Evolutionary conservation across 2,888 invertebrate species (phyloP).

Genomic region (Dromius quadrimaculatus): DNA sequence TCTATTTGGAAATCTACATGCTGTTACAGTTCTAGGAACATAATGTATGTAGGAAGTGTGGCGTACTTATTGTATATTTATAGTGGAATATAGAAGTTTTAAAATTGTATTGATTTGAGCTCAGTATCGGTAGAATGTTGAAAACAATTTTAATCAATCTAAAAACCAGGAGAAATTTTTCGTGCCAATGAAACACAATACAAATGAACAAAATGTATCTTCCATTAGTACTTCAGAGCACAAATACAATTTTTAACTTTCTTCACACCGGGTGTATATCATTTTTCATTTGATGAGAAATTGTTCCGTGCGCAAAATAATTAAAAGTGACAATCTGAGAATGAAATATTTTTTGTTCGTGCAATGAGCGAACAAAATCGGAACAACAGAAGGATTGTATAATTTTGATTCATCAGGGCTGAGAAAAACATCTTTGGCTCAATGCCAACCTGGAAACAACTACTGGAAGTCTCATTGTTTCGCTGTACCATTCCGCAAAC

Average conservation of each 20-base stretch:
- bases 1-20: constrained; percentile 18
- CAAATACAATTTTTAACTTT: constrained; percentile 21
- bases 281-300: constrained; percentile 25
- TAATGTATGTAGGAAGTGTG: too few species aligned
- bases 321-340: constrained; percentile 25
- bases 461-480: constrained; percentile 48
- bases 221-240: too few species aligned
- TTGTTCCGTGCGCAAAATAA: constrained; percentile 22
- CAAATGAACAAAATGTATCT: too few species aligned
- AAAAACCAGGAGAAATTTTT: too few species aligned
- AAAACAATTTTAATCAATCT: too few species aligned
- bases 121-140: too few species aligned
- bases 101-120: too few species aligned
- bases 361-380: constrained; percentile 11
- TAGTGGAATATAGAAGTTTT: too few species aligned
- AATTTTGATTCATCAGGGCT: constrained; percentile 45
- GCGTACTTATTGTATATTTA: constrained; percentile 27
- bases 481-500: constrained; percentile 48
- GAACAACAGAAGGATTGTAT: constrained; percentile 36
- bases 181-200: too few species aligned
- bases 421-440: constrained; percentile 34
- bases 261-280: constrained; percentile 3
- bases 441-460: constrained; percentile 41
- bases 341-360: constrained; percentile 31
- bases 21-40: not conserved